These are phyloP conservation scores for Galaxias olidus DNA, from an alignment of 2,797 vertebrate genomes.

Conservation along the genomic window DNA sequence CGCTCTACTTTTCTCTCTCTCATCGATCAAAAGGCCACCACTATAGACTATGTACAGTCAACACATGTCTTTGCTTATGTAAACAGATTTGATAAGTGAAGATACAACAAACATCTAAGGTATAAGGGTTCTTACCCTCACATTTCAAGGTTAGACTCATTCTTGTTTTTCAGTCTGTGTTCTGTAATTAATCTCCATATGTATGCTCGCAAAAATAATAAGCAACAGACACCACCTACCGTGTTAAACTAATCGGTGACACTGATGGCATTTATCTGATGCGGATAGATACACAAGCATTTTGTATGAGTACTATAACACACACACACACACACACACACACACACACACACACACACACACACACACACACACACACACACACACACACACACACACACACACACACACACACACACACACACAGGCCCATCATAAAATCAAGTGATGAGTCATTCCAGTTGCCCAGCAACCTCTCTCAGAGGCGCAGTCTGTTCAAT, in stretches of 20 bases:
- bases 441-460: constrained; percentile 33
- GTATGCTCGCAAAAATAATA: not conserved
- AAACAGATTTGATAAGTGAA: constrained; percentile 29
- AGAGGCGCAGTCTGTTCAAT: constrained; percentile 29
- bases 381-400: constrained; percentile 24
- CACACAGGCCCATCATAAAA: constrained; percentile 24
- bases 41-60: constrained; percentile 46
- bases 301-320: not conserved
- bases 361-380: constrained; percentile 24
- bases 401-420: constrained; percentile 12
- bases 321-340: constrained; percentile 20
- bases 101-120: constrained; percentile 46
- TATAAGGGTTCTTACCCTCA: constrained; percentile 22
- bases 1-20: not conserved
- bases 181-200: not conserved
- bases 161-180: not conserved
- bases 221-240: constrained; percentile 13
- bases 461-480: constrained; percentile 36
- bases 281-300: constrained; percentile 23
- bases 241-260: constrained; percentile 25
- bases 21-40: constrained; percentile 8
- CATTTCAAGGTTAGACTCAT: constrained; percentile 43
- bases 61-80: constrained; percentile 36
- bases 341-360: constrained; percentile 24
- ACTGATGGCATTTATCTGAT: constrained; percentile 27